Evolutionary conservation across 2,888 invertebrate genomes (phyloP).

Genomic region (Sepioteuthis lessoniana): DNA sequence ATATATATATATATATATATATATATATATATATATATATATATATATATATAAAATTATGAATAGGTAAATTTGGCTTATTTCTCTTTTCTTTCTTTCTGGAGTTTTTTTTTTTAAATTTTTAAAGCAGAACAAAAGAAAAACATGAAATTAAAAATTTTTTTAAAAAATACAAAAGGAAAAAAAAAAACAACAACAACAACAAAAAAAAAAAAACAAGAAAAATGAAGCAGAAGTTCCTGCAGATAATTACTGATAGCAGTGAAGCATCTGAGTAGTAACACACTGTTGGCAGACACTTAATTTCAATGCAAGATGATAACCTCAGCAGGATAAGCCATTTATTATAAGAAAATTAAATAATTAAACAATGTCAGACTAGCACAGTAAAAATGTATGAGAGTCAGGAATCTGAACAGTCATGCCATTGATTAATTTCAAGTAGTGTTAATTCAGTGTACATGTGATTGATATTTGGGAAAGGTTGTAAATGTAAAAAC

Average conservation of each 20-base stretch:
- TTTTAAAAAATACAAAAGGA: neutral
- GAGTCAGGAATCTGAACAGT: neutral
- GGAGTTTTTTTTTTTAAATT: neutral
- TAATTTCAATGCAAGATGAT: neutral
- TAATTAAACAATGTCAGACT: constrained; percentile 25
- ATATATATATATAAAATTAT: neutral
- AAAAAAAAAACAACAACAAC: neutral
- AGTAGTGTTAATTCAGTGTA: constrained; percentile 33
- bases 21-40: neutral
- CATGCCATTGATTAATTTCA: constrained; percentile 11
- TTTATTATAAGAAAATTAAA: constrained; percentile 1
- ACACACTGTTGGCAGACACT: neutral
- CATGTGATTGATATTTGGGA: neutral
- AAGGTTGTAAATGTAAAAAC: neutral
- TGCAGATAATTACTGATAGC: constrained; percentile 25
- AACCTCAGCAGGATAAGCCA: constrained; percentile 1
- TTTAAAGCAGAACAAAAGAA: too few relatives aligned
- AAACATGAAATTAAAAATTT: too few relatives aligned
- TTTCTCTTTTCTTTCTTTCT: neutral
- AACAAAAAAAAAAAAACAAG: neutral
- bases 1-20: neutral
- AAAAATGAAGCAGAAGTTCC: neutral
- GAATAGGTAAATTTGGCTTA: neutral
- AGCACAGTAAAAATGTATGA: neutral
- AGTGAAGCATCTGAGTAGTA: neutral